Conservation (phyloP, 2,888 invertebrate species). For the Lampropteryx suffumata region DNA sequence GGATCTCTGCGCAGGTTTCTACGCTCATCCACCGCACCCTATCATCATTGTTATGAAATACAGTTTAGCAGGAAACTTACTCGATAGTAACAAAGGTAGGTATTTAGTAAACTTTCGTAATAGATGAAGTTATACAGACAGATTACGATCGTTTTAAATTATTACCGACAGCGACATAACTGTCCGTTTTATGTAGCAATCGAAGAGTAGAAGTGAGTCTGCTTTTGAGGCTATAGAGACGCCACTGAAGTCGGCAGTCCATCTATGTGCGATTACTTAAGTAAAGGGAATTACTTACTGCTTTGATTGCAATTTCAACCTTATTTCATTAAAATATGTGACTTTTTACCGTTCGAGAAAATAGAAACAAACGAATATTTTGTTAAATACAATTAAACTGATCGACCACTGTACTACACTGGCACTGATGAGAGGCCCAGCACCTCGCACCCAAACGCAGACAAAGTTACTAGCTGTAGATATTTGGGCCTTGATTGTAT, state of each 20-base stretch:
- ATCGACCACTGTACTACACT: too few species aligned
- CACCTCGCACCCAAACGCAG: too few species aligned
- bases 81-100: conserved; percentile 18
- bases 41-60: conserved; percentile 25
- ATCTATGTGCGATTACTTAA: too few species aligned
- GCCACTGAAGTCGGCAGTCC: too few species aligned
- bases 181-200: background rate
- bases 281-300: too few species aligned
- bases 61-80: conserved; percentile 13
- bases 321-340: too few species aligned
- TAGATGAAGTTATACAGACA: conserved; percentile 5
- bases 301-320: too few species aligned
- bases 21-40: conserved; percentile 10
- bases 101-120: conserved; percentile 18
- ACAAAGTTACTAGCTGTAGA: too few species aligned
- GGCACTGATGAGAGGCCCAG: too few species aligned
- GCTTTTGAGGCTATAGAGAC: background rate
- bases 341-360: too few species aligned
- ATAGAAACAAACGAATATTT: too few species aligned
- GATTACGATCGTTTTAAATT: conserved; percentile 2
- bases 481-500: background rate
- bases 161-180: background rate
- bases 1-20: conserved; percentile 22
- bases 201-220: background rate
- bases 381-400: too few species aligned